Conservation (phyloP, 1,140 invertebrate genomes). For the Bombus turneri region DNA sequence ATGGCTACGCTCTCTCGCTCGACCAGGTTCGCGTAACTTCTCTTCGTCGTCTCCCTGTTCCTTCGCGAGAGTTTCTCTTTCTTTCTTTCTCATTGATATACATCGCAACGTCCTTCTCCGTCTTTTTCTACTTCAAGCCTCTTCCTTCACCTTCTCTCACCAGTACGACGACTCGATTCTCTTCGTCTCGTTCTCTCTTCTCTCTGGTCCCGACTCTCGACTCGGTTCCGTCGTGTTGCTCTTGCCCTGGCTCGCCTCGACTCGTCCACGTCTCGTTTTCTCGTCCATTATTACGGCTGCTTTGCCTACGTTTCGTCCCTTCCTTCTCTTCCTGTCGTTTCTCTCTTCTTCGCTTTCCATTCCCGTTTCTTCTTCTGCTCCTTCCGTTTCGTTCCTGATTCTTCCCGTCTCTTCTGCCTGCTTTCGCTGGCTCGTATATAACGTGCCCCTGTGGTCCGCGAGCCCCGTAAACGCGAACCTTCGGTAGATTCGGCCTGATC, state of each 20-base stretch:
- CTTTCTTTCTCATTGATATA: slow-evolving; percentile 12
- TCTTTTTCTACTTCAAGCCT: neutral
- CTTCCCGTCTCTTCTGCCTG: neutral
- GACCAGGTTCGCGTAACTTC: slow-evolving; percentile 44
- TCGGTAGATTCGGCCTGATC: slow-evolving; percentile 50
- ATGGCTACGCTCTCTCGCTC: slow-evolving; percentile 53
- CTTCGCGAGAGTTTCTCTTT: slow-evolving; percentile 9
- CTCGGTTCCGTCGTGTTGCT: slow-evolving; percentile 24
- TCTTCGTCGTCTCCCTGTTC: slow-evolving; percentile 43
- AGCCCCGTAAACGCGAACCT: slow-evolving; percentile 34
- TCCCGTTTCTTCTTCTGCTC: slow-evolving; percentile 16
- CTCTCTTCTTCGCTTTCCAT: neutral
- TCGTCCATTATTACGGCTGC: slow-evolving; percentile 76
- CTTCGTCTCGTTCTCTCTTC: slow-evolving; percentile 13
- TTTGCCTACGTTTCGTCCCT: slow-evolving; percentile 72
- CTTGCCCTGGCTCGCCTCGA: slow-evolving; percentile 41
- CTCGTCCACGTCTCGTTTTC: slow-evolving; percentile 68
- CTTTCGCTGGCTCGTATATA: no score
- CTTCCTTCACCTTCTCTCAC: no score
- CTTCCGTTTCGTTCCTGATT: slow-evolving; percentile 30
- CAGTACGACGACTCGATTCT: neutral
- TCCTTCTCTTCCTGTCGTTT: slow-evolving; percentile 29
- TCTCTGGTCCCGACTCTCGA: slow-evolving; percentile 20
- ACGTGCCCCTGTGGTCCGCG: neutral
- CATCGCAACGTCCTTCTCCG: neutral